These are phyloP conservation scores for Geopemphigus sp. DNA, from an alignment of 1,140 invertebrate species.

Conservation along the genomic window DNA sequence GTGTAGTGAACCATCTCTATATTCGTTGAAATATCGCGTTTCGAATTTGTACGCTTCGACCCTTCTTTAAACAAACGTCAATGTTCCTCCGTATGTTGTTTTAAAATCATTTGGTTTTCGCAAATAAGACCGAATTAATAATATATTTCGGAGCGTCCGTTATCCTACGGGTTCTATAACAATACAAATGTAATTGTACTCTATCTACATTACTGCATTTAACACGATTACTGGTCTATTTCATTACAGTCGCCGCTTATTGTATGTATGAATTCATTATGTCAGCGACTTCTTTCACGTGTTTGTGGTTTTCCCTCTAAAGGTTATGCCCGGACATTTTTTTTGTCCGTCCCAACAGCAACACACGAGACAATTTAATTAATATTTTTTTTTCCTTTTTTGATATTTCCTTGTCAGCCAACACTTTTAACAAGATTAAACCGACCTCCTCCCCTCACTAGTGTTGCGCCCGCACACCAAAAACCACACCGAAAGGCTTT, in stretches of 20 bases:
- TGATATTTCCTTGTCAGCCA: constrained; percentile 11
- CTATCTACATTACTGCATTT: too few species aligned
- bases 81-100: too few species aligned
- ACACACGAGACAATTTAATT: constrained; percentile 39
- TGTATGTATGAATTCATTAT: constrained; percentile 15
- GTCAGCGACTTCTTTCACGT: constrained; percentile 7
- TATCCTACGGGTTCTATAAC: too few species aligned
- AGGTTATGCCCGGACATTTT: not conserved
- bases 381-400: constrained; percentile 22
- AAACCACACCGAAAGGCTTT: constrained; percentile 17
- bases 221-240: constrained; percentile 3
- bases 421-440: constrained; percentile 38
- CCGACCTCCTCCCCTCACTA: not conserved
- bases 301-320: constrained; percentile 13
- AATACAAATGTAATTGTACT: too few species aligned
- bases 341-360: not conserved
- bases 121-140: too few species aligned
- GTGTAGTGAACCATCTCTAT: too few species aligned
- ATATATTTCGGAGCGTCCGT: too few species aligned
- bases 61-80: too few species aligned
- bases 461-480: not conserved
- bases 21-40: too few species aligned
- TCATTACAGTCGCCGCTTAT: not conserved
- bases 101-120: too few species aligned
- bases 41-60: too few species aligned